Evolutionary conservation across 2,113 vertebrate genomes (phyloP), one percentile per base, ranked within the genome.

Genomic region (Calyptomena viridis): DNA sequence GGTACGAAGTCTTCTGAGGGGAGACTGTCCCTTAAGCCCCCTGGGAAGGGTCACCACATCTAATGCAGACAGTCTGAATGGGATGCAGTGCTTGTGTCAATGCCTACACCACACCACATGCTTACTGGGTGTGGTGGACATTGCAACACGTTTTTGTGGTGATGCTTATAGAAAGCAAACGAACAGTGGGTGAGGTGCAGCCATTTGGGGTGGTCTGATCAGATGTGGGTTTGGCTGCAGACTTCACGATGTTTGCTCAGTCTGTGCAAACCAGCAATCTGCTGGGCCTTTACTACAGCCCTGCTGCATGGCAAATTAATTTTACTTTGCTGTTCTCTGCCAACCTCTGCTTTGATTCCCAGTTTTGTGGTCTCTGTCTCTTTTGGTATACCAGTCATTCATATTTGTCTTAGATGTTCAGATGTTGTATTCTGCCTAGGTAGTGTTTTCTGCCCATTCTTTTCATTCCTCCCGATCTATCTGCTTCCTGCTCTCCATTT

Each of bases 71-170:
- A 16, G 13, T 67, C 23, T 31, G 44, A 42, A 12, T 12, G 11
- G 2, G 52, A 17, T 14, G 12, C 58, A 50, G 46, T 15, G 44
- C 33, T 52, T 23, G 3, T 67, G 35, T 33, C 62, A 24, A 0
- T 40, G 46, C 5, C 5, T 8, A 24, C 1, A 1, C n/a, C 37
- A 46, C 44, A 19, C 42, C 42, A 49, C 66, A 5, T 16, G 6
- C 12, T 42, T 5, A 1, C 1, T 1, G 3, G 7, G 40, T 5
- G 5, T 52, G 67, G 7, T 17, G 27, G 37, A 0, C 31, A 5
- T 23, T 30, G 39, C 31, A 9, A 12, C 25, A 2, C 7, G 10
- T 4, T 5, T 31, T 58, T 17, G 31, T 76, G 58, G 25, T 12
- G 31, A 8, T 49, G 33, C 60, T 56, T 8, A 13, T 12, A 31